Conservation (phyloP, 1,140 invertebrate species). For the Brachionus plicatilis region DNA sequence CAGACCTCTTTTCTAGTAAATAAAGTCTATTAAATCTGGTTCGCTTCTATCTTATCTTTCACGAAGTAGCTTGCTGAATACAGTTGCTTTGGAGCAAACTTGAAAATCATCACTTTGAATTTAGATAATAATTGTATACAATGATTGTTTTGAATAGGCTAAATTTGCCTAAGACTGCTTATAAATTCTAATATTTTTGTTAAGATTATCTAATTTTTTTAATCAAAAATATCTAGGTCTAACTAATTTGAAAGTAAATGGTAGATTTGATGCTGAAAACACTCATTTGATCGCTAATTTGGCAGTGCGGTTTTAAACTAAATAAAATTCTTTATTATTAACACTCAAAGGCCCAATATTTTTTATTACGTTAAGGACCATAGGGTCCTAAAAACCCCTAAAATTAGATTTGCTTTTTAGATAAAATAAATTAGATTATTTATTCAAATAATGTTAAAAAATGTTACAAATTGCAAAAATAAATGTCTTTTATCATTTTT, state of each 20-base stretch:
- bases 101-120: background rate
- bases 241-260: background rate
- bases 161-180: background rate
- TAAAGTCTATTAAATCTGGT: background rate
- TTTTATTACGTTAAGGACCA: too few relatives aligned
- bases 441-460: too few relatives aligned
- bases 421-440: too few relatives aligned
- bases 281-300: background rate
- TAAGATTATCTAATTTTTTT: background rate
- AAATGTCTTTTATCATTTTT: too few relatives aligned
- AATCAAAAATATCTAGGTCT: background rate
- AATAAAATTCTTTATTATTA: background rate
- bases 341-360: too few relatives aligned
- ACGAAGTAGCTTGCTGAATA: background rate
- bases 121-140: background rate
- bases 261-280: background rate
- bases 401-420: too few relatives aligned
- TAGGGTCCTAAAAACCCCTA: too few relatives aligned
- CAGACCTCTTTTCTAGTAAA: background rate
- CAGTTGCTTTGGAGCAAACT: background rate
- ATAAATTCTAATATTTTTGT: background rate
- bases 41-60: background rate
- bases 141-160: background rate
- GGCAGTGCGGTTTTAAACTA: background rate
- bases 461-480: too few relatives aligned